Conservation (phyloP, 2,888 invertebrate genomes). For the Noctua fimbriata region DNA sequence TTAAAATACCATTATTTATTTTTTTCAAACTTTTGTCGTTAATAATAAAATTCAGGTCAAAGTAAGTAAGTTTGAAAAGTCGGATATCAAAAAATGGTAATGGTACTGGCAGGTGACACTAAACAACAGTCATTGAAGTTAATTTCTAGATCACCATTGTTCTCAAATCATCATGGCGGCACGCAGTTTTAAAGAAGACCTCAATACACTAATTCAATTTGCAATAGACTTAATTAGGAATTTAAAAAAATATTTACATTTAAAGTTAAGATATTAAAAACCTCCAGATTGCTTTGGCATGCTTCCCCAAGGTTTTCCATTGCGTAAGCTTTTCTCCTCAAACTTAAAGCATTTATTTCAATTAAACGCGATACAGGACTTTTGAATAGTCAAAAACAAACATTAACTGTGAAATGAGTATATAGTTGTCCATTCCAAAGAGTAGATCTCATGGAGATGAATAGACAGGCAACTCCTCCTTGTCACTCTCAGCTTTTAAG, state of each 20-base stretch:
- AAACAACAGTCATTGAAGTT: constrained; percentile 6
- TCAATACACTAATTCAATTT: not conserved
- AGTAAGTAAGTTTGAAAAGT: not conserved
- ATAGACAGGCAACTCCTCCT: not conserved
- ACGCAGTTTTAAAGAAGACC: constrained; percentile 23
- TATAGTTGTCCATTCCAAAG: not conserved
- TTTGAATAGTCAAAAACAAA: not conserved
- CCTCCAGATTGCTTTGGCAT: not conserved
- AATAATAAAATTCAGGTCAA: not conserved
- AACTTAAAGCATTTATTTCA: not conserved
- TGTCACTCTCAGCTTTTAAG: not conserved
- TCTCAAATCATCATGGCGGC: constrained; percentile 2
- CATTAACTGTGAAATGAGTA: not conserved
- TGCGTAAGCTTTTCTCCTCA: not conserved
- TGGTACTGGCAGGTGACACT: not conserved
- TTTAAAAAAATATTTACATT: not conserved
- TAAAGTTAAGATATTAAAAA: not conserved
- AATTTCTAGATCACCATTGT: constrained; percentile 37
- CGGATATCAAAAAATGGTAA: not conserved
- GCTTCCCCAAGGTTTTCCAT: not conserved
- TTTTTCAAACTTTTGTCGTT: not conserved
- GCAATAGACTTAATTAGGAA: not conserved
- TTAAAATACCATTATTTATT: too few relatives aligned
- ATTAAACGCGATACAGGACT: not conserved
- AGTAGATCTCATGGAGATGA: not conserved